phyloP scores from a whole-genome alignment of 2,888 invertebrate genomes.

The Cheilosia grossa region DNA sequence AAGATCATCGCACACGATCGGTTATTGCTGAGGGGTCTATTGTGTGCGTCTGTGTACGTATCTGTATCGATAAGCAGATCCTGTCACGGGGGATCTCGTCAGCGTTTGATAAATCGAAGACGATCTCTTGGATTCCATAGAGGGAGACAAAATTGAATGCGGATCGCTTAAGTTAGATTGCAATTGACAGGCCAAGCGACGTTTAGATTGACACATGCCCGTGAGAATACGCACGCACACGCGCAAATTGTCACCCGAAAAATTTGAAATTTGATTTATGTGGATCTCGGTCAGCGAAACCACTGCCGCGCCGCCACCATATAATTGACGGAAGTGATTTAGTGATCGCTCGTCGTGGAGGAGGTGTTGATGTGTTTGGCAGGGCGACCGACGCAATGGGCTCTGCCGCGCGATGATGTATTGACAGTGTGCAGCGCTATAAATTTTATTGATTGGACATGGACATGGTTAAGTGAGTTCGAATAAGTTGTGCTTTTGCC shows the following conservation, averaged over 20 bases:
- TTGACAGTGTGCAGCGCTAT: constrained; percentile 72
- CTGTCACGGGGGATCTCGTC: constrained; percentile 68
- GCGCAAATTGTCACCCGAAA: constrained; percentile 74
- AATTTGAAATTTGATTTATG: constrained; percentile 74
- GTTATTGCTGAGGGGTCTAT: constrained; percentile 61
- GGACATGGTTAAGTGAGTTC: constrained; percentile 73
- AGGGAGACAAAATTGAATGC: constrained; percentile 49
- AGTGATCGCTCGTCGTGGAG: constrained; percentile 61
- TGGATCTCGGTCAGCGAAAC: constrained; percentile 63
- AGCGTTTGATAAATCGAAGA: constrained; percentile 66
- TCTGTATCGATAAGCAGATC: constrained; percentile 67
- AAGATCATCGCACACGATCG: constrained; percentile 52
- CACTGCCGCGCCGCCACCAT: constrained; percentile 18
- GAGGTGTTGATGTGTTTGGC: constrained; percentile 69
- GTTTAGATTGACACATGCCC: constrained; percentile 64
- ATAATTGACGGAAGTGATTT: constrained; percentile 74
- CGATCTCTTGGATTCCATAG: constrained; percentile 49
- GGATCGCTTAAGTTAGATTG: constrained; percentile 66
- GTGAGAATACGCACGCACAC: constrained; percentile 28
- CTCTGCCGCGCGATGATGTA: constrained; percentile 62
- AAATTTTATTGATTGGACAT: constrained; percentile 75
- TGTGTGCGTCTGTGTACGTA: constrained; percentile 58
- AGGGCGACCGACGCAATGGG: constrained; percentile 50
- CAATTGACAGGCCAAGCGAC: constrained; percentile 70
- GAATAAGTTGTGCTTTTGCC: constrained; percentile 51